Percentiles rank a stretch among this genome's conserved stretches.
Conservation (phyloP, 2,113 vertebrate genomes). For the Lophochroa leadbeateri region DNA sequence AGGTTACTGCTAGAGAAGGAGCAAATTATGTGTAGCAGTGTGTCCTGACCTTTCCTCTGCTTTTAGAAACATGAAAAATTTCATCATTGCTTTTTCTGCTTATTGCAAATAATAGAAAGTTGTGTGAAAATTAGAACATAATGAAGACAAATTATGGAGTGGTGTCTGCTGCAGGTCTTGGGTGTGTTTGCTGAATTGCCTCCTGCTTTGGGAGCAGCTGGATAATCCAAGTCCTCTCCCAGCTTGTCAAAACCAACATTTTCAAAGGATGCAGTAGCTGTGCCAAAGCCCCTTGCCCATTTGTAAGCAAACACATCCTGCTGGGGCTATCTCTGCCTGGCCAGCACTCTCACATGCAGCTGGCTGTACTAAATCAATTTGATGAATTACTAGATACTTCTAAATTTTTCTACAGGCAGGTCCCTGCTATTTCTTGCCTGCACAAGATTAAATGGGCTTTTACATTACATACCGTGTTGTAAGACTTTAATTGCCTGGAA, state of each 20-base stretch:
- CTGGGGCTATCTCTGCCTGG: not conserved
- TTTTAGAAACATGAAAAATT: conserved; percentile 8
- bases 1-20: not conserved
- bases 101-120: not conserved
- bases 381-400: conserved; percentile 30
- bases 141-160: conserved; percentile 20
- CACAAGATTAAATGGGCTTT: conserved; percentile 16
- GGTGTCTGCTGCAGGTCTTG: conserved; percentile 4
- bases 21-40: accelerated
- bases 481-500: not conserved
- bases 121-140: conserved; percentile 4
- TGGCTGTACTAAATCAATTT: conserved; percentile 54
- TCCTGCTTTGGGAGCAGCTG: conserved; percentile 7
- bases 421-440: conserved; percentile 36
- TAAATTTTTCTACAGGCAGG: not conserved
- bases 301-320: not conserved
- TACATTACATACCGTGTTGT: not conserved
- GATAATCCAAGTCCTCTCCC: not conserved
- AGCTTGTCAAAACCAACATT: conserved; percentile 35
- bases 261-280: conserved; percentile 12
- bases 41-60: not conserved
- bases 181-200: not conserved
- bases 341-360: conserved; percentile 13
- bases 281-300: conserved; percentile 44
- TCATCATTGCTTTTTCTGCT: not conserved